Evolutionary conservation across 1,140 invertebrate genomes (phyloP).

Genomic region (Steinernema feltiae): DNA sequence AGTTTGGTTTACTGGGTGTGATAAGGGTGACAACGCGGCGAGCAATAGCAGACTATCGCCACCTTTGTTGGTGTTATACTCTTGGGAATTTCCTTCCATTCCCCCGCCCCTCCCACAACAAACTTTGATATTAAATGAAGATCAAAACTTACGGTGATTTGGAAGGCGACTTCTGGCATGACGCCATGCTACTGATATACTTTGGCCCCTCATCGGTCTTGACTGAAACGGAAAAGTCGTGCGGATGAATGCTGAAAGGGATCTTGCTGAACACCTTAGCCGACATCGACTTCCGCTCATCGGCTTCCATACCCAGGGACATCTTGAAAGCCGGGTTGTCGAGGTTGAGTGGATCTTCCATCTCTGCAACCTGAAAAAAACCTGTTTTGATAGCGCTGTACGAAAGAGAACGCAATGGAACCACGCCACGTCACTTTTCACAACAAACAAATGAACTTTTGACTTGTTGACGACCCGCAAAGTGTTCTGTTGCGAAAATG

Average conservation of each 20-base stretch:
- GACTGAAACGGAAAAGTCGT: slow-evolving; percentile 8
- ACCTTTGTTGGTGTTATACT: neutral
- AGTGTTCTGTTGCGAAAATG: too few species aligned
- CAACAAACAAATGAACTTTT: too few species aligned
- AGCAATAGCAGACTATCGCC: neutral
- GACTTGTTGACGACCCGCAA: too few species aligned
- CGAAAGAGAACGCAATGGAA: too few species aligned
- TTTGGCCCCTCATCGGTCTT: neutral
- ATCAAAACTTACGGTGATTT: neutral
- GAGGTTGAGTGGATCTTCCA: neutral
- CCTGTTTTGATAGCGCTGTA: too few species aligned
- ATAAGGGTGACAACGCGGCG: neutral
- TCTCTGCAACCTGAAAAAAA: neutral
- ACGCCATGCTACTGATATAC: neutral
- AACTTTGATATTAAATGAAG: too few species aligned
- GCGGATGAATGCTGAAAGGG: slow-evolving; percentile 4
- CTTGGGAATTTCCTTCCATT: neutral
- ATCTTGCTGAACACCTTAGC: slow-evolving; percentile 12
- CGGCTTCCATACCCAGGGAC: neutral
- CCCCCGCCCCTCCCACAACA: neutral
- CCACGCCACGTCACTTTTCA: neutral
- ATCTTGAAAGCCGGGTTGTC: neutral
- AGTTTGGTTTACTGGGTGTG: neutral
- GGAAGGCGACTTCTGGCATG: neutral
- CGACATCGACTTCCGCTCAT: neutral